Evolutionary conservation across 1,140 invertebrate species (phyloP), one percentile per base, ranked within the genome.

Genomic region (Pollicipes pollicipes): DNA sequence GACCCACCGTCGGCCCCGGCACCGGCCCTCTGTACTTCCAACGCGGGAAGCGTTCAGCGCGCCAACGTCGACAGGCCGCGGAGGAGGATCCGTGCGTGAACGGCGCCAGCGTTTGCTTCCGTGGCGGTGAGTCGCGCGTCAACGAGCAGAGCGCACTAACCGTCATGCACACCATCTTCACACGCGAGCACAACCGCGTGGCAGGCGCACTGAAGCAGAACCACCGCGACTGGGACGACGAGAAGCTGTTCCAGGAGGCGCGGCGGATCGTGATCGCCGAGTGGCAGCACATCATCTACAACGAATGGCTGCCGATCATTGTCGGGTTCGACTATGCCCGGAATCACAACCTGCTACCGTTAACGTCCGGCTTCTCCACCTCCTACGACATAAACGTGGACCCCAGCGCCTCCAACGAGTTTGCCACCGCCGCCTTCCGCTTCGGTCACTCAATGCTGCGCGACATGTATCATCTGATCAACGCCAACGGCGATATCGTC

Each of bases 171-270:
- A 88, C 90, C 0, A 78, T 96, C 3, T 83, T 92, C 66, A 80
- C 95, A 70, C 82, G 95, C 72, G 90, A 97, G 78, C 95, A 98
- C 78, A 98, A 98, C 79, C 83, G 90, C 66, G 82, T 97, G 28
- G 93, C 93, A 0, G 84, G 85, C 58, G 79, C 78, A 37, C 79
- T 98, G 0, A 77, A 83, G 0, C 76, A 82, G 17, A 76, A 95
- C 0, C 97, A 97, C 81, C 88, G 89, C 0, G 87, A 89, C 72
- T 93, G 90, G 88, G 83, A 85, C 72, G 91, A 94, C 76, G 90
- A 93, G 78, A 89, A 83, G 0, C 78, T 90, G 37, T 78, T 72
- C 71, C 73, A 78, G 35, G 77, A 79, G 72, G 70, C 78, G 8
- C 70, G 77, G 30, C 71, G 75, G n/a, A 77, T 79, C 37, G 68